Evolutionary conservation across 2,113 vertebrate species (phyloP).

Genomic region (Psephotus haematonotus): DNA sequence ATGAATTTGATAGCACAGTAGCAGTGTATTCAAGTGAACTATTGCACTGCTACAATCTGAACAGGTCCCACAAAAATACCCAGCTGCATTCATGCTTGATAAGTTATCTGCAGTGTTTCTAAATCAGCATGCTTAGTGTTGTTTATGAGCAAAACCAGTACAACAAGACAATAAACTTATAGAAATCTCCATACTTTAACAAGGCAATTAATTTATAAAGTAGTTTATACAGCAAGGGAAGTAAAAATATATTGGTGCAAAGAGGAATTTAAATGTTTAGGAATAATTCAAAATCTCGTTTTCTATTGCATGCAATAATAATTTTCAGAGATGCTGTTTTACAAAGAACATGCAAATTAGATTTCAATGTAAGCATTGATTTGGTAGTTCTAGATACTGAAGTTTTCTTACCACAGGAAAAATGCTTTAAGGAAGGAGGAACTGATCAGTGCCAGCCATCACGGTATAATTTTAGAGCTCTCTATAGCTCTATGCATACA

Average conservation of each 20-base stretch:
- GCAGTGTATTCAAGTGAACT: neutral
- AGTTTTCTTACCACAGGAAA: neutral
- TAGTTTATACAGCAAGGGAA: neutral
- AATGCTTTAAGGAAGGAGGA: neutral
- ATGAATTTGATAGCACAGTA: neutral
- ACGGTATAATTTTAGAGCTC: neutral
- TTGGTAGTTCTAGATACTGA: neutral
- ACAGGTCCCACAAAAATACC: neutral
- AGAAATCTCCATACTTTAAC: neutral
- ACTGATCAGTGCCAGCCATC: neutral
- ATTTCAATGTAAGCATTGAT: neutral
- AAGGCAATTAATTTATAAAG: slow-evolving; percentile 31
- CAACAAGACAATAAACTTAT: neutral
- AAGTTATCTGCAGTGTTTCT: neutral
- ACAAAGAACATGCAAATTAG: neutral
- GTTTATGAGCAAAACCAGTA: slow-evolving; percentile 10
- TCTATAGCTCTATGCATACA: neutral
- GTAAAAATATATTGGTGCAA: neutral
- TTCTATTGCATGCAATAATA: neutral
- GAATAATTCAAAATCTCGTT: slow-evolving; percentile 1
- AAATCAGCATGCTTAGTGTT: neutral
- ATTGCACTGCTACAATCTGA: neutral
- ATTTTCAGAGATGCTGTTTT: neutral
- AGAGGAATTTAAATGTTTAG: neutral
- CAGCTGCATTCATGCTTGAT: neutral